Evolutionary conservation across 1,140 invertebrate species (phyloP).

Genomic region (Hestina assimilis): DNA sequence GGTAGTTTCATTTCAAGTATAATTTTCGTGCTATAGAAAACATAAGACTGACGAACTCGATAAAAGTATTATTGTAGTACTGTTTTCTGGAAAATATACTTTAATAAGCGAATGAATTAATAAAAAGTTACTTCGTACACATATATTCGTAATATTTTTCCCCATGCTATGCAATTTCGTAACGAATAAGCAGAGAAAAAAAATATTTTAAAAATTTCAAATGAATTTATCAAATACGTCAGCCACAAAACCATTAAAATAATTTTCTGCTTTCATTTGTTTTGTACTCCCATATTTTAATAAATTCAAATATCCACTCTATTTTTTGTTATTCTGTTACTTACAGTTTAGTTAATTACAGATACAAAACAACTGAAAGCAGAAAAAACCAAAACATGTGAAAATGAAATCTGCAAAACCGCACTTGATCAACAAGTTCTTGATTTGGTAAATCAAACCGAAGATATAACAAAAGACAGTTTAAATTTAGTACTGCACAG

Average conservation of each 20-base stretch:
- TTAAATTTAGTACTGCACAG: neutral
- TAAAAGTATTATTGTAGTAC: too few species aligned
- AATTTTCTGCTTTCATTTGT: conserved; percentile 34
- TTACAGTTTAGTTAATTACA: conserved; percentile 34
- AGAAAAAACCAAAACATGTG: conserved; percentile 10
- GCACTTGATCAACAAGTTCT: neutral
- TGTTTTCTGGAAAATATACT: too few species aligned
- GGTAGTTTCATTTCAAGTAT: neutral
- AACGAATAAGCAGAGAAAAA: too few species aligned
- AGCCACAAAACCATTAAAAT: neutral
- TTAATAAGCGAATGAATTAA: too few species aligned
- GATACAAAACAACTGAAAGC: conserved; percentile 41
- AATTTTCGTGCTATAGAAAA: too few species aligned
- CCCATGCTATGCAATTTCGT: too few species aligned
- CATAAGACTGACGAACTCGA: too few species aligned
- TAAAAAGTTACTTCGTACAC: too few species aligned
- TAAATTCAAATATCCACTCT: conserved; percentile 1
- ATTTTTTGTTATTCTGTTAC: conserved; percentile 5
- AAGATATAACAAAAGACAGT: neutral
- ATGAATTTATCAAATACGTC: too few species aligned
- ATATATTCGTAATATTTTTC: too few species aligned
- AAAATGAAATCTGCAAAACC: conserved; percentile 6
- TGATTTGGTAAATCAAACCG: neutral
- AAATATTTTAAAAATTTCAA: too few species aligned
- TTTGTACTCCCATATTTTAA: conserved; percentile 58